Conservation (phyloP, 2,113 vertebrate species). For the Mirza zaza region DNA sequence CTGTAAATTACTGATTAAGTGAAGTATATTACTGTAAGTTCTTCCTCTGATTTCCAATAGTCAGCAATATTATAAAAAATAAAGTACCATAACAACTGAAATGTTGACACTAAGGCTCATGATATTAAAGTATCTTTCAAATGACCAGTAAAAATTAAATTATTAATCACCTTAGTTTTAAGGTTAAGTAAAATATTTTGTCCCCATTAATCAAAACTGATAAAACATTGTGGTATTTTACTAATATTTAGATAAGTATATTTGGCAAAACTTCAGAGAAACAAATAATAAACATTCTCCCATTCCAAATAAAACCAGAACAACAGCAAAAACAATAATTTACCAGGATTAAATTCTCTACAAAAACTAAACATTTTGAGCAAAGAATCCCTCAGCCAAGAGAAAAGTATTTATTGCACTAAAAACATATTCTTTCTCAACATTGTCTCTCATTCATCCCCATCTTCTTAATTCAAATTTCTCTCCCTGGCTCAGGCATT, state of each 20-base stretch:
- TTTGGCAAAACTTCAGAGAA: neutral
- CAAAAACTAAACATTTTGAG: neutral
- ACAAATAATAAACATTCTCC: neutral
- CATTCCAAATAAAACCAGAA: neutral
- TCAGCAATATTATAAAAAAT: neutral
- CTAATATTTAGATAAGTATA: neutral
- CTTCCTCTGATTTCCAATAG: neutral
- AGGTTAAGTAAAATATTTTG: constrained; percentile 21
- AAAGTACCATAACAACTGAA: neutral
- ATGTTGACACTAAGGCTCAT: neutral
- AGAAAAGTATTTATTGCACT: neutral
- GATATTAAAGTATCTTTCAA: neutral
- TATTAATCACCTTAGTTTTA: neutral
- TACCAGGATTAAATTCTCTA: neutral
- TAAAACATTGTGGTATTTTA: neutral
- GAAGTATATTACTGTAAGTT: neutral
- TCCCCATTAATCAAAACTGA: neutral
- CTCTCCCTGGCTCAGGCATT: neutral
- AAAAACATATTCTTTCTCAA: neutral
- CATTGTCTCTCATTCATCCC: neutral
- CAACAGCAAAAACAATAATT: neutral
- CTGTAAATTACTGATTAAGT: neutral
- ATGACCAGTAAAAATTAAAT: neutral
- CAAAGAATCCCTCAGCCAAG: neutral
- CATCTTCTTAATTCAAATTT: neutral